These are phyloP conservation scores for Sebastiscus albofasciatus DNA, from an alignment of 2,797 vertebrate genomes.

Conservation along the genomic window DNA sequence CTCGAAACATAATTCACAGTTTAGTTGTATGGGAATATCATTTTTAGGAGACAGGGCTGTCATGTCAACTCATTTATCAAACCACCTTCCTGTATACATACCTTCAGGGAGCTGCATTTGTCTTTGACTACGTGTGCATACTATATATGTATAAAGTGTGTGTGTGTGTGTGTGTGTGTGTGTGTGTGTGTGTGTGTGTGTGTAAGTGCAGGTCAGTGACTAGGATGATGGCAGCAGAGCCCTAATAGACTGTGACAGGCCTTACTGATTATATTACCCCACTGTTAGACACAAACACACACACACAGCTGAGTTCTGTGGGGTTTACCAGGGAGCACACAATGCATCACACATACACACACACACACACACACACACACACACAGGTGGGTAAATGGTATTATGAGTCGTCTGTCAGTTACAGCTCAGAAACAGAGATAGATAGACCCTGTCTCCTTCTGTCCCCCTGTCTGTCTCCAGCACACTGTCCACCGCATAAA, in stretches of 20 bases:
- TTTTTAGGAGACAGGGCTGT: too few species aligned
- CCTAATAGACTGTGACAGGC: constrained; percentile 39
- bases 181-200: not conserved
- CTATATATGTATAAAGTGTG: not conserved
- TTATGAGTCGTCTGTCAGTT: constrained; percentile 24
- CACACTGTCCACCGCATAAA: not conserved
- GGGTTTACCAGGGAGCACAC: constrained; percentile 9
- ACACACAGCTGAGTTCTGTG: not conserved
- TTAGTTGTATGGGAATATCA: too few species aligned
- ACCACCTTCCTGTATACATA: not conserved
- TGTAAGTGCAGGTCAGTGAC: not conserved
- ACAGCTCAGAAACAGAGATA: not conserved
- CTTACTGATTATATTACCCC: constrained; percentile 39
- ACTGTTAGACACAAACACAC: constrained; percentile 3
- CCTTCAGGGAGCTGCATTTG: not conserved
- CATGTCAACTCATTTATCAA: too few species aligned
- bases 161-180: not conserved
- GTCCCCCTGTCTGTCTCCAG: not conserved
- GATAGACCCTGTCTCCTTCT: not conserved
- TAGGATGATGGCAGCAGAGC: constrained; percentile 15
- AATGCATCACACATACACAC: not conserved
- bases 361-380: not conserved
- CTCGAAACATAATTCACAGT: too few species aligned
- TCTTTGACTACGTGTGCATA: too few species aligned
- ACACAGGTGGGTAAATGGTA: not conserved